Percentiles rank a stretch among this genome's conserved stretches.
phyloP scores from a whole-genome alignment of 2,797 vertebrate genomes.

The Xenops minutus region DNA sequence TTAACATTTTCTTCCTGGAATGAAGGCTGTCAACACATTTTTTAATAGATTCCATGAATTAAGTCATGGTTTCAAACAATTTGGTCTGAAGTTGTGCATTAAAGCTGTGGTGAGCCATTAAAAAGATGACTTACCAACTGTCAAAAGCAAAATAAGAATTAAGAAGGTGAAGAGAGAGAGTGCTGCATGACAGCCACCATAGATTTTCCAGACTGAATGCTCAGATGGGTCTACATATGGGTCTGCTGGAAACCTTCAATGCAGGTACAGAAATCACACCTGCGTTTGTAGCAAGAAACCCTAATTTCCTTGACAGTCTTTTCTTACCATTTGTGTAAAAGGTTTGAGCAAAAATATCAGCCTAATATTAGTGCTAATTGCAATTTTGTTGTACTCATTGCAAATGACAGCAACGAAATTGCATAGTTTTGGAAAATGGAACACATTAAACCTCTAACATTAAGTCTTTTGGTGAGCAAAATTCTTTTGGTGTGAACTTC shows the following conservation, averaged over 20 bases:
- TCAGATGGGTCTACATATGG: conserved; percentile 37
- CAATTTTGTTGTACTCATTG: neutral
- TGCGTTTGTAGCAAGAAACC: neutral
- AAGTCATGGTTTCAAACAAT: conserved; percentile 67
- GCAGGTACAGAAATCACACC: conserved; percentile 30
- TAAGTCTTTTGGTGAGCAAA: neutral
- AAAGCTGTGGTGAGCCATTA: conserved; percentile 60
- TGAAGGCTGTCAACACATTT: conserved; percentile 72
- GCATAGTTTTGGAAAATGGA: neutral
- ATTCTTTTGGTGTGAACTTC: conserved; percentile 3
- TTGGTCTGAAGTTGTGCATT: conserved; percentile 59
- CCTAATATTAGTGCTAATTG: neutral
- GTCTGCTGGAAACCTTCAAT: neutral
- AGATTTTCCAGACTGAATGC: conserved; percentile 61
- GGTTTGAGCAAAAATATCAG: neutral
- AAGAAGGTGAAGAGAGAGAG: conserved; percentile 59
- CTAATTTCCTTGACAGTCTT: neutral
- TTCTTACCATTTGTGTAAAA: neutral
- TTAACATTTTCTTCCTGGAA: conserved; percentile 72
- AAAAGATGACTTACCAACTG: conserved; percentile 70
- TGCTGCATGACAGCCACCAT: conserved; percentile 52
- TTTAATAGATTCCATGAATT: conserved; percentile 67
- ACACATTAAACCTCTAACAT: neutral
- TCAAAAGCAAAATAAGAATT: conserved; percentile 64
- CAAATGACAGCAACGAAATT: neutral